phyloP scores from a whole-genome alignment of 2,888 invertebrate species.

The Lasioglossum pauxillum region DNA sequence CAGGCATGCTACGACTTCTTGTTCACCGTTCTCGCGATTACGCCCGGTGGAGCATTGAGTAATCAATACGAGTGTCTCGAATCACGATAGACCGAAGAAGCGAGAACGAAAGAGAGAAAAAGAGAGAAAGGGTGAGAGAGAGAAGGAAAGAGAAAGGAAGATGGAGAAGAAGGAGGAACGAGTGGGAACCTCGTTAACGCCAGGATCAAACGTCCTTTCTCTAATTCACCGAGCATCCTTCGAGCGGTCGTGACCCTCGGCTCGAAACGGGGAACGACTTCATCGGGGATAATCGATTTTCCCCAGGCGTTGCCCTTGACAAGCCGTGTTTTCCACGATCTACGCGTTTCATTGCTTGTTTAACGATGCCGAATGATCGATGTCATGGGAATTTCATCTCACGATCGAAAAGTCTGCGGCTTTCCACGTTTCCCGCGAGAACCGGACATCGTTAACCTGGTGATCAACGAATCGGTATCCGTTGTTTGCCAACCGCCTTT shows the following conservation, averaged over 20 bases:
- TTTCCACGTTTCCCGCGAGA: conserved; percentile 1
- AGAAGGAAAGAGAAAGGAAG: not conserved
- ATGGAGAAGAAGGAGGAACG: not conserved
- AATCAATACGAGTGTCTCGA: conserved; percentile 58
- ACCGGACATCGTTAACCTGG: not conserved
- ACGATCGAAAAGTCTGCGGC: not conserved
- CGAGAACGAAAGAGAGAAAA: not conserved
- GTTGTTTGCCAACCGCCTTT: not conserved
- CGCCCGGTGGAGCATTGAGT: conserved; percentile 46
- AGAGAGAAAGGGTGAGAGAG: not conserved
- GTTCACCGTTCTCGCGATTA: conserved; percentile 55
- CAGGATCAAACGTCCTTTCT: conserved; percentile 28
- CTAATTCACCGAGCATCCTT: conserved; percentile 40
- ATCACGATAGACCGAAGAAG: conserved; percentile 30
- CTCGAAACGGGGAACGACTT: conserved; percentile 4
- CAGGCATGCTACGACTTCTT: conserved; percentile 52
- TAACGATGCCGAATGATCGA: conserved; percentile 9
- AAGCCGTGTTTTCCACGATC: conserved; percentile 29
- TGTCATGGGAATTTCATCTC: not conserved
- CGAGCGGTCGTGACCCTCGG: conserved; percentile 26
- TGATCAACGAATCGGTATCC: conserved; percentile 2
- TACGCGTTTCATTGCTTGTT: not conserved
- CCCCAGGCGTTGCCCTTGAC: conserved; percentile 43
- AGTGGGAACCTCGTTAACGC: conserved; percentile 47
- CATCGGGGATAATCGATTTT: conserved; percentile 40